A percentile compares a stretch with the other conserved stretches of the same genome.
phyloP scores from a whole-genome alignment of 2,797 vertebrate species.

The Gouania willdenowi region DNA sequence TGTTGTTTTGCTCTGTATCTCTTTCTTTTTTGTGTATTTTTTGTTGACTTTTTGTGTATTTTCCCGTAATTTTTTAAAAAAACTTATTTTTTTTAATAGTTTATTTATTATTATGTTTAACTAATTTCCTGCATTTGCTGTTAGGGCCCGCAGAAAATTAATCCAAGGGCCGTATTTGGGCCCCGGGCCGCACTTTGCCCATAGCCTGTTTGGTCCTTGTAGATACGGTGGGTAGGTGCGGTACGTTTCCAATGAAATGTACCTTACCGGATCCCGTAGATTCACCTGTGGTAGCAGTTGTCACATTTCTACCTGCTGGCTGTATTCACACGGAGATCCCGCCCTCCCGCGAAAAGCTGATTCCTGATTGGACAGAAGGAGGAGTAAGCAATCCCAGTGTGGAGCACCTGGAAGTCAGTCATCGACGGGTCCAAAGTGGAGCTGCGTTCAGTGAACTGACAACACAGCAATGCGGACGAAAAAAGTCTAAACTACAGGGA shows the following conservation, averaged over 20 bases:
- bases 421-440: conserved; percentile 40
- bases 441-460: conserved; percentile 34
- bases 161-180: no score
- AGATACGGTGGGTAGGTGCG: no score
- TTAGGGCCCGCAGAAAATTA: no score
- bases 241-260: background rate
- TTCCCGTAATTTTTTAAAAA: no score
- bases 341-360: conserved; percentile 34
- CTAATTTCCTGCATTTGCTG: no score
- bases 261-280: conserved; percentile 20
- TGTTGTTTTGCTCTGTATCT: no score
- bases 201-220: no score
- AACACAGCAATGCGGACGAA: conserved; percentile 71
- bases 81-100: no score
- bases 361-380: conserved; percentile 63
- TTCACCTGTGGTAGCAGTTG: conserved; percentile 67
- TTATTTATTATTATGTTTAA: no score
- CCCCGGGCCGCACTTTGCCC: no score
- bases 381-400: conserved; percentile 55
- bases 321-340: conserved; percentile 48
- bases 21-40: no score
- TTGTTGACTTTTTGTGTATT: no score
- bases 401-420: conserved; percentile 78
- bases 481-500: conserved; percentile 55
- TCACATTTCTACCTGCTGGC: conserved; percentile 63